Conservation (phyloP, 2,888 invertebrate genomes). For the Galeopsomyia nigrocyanea region DNA sequence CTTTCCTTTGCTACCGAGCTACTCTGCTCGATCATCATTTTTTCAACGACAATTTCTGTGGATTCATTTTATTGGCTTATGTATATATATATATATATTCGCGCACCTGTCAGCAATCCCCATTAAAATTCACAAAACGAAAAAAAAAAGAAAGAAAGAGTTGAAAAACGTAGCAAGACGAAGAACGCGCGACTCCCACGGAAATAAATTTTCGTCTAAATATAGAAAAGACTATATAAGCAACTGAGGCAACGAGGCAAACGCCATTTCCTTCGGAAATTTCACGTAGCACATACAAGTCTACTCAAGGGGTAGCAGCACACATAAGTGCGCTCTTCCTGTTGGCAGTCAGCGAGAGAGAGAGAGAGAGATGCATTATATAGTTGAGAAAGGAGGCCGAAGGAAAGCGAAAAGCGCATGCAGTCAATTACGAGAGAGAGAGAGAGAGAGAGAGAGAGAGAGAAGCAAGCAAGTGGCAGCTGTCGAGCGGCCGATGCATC, state of each 20-base stretch:
- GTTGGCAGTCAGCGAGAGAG: neutral
- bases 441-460: neutral
- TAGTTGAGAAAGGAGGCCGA: constrained; percentile 42
- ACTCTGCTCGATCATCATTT: constrained; percentile 7
- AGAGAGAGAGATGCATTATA: no score
- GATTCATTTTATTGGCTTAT: neutral
- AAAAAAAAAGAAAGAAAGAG: no score
- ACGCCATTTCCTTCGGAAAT: constrained; percentile 6
- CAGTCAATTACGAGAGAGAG: constrained; percentile 13
- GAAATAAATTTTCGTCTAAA: constrained; percentile 6
- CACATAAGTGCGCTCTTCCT: constrained; percentile 28
- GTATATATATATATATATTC: neutral
- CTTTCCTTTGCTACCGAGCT: neutral
- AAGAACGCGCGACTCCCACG: neutral
- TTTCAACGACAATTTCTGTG: neutral
- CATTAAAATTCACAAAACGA: neutral
- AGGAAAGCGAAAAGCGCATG: constrained; percentile 49
- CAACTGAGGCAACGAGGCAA: neutral
- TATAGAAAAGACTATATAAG: neutral
- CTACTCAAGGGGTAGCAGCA: neutral
- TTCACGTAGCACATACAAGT: constrained; percentile 1
- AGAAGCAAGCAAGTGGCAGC: constrained; percentile 6
- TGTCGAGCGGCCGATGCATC: neutral
- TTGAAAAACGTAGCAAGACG: no score
- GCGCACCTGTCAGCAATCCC: neutral